phyloP scores from a whole-genome alignment of 2,113 vertebrate genomes.

The Scortum barcoo region DNA sequence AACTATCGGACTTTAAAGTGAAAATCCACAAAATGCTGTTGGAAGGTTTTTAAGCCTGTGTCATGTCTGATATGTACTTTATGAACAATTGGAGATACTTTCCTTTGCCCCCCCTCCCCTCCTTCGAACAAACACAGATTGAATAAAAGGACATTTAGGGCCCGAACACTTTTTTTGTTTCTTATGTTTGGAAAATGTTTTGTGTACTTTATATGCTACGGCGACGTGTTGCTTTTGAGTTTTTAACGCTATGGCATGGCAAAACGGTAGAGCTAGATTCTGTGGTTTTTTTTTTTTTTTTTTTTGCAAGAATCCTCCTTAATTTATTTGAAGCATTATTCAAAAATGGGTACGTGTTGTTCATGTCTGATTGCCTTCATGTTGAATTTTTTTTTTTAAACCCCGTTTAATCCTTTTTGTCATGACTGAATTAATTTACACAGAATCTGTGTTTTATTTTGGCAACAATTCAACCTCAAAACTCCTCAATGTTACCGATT shows the following conservation, averaged over 20 bases:
- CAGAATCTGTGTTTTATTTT: constrained; percentile 56
- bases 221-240: constrained; percentile 39
- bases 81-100: constrained; percentile 39
- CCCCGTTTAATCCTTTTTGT: constrained; percentile 16
- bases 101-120: background rate
- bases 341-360: constrained; percentile 25
- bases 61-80: constrained; percentile 51
- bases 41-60: constrained; percentile 42
- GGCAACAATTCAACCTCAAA: constrained; percentile 70
- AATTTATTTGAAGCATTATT: constrained; percentile 57
- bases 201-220: constrained; percentile 51
- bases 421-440: constrained; percentile 39
- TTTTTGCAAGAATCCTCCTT: constrained; percentile 15
- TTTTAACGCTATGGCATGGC: constrained; percentile 30
- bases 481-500: constrained; percentile 37
- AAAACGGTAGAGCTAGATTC: constrained; percentile 39
- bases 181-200: constrained; percentile 29
- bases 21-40: constrained; percentile 34
- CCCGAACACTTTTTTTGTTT: constrained; percentile 4
- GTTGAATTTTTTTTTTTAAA: constrained; percentile 15
- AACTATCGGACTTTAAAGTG: constrained; percentile 13
- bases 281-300: no score
- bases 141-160: constrained; percentile 26
- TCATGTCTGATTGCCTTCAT: constrained; percentile 39
- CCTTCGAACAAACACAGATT: constrained; percentile 47